These are phyloP conservation scores for Dryomyza anilis DNA, from an alignment of 2,888 invertebrate genomes.

Conservation along the genomic window DNA sequence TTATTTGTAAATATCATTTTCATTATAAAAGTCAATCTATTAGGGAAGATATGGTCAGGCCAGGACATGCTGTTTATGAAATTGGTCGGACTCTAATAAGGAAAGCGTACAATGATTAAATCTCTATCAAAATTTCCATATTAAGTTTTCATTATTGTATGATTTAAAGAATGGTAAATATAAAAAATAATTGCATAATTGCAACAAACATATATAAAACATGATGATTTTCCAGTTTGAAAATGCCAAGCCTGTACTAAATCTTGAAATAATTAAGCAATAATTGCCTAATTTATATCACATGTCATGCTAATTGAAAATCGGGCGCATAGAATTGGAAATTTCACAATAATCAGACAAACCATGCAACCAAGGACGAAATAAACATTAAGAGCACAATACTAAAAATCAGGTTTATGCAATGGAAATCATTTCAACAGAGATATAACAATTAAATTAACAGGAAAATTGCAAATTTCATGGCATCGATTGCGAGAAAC, in stretches of 20 bases:
- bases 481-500: conserved; percentile 31
- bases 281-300: too few relatives aligned
- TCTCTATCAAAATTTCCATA: too few relatives aligned
- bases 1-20: too few relatives aligned
- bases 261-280: too few relatives aligned
- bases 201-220: background rate
- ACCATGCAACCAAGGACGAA: conserved; percentile 4
- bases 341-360: background rate
- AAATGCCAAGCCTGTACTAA: too few relatives aligned
- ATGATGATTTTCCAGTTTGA: too few relatives aligned
- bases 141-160: background rate
- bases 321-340: background rate
- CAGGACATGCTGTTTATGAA: too few relatives aligned
- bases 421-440: conserved; percentile 21
- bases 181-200: background rate
- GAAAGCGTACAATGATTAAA: too few relatives aligned
- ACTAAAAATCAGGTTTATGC: background rate
- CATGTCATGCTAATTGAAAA: too few relatives aligned
- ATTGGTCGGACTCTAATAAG: too few relatives aligned
- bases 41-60: too few relatives aligned
- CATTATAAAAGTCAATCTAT: too few relatives aligned
- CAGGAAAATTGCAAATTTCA: conserved; percentile 51
- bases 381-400: background rate
- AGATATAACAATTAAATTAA: conserved; percentile 37
- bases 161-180: background rate